Base-by-base conservation (phyloP, 1,140 invertebrate genomes). In the Asbolus verrucosus region DNA sequence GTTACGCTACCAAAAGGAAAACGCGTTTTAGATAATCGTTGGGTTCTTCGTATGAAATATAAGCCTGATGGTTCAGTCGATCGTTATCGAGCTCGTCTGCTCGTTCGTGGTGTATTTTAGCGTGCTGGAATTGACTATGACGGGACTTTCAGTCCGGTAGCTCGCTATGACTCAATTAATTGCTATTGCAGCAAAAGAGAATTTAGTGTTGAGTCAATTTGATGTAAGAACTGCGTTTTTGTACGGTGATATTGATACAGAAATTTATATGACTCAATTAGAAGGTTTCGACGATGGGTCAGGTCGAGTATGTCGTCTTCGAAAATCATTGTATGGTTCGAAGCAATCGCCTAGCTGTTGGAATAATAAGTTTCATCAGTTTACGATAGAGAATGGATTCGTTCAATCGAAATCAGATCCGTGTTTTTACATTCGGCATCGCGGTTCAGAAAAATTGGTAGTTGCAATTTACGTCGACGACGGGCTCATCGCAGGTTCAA, bases 231-330 rank as follows among this genome's bases (percentile, higher is more conserved):
- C 78, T 30, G 80, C 81, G 2, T 83, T 82, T 67, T 65, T 83
- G 1, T 70, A 84, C 77, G 82, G 78, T 5, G 60, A 76, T n/a
- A 50, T 85, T 14, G 65, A 83, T 13, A 82, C 84, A 74, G 73
- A 74, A 39, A 75, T 84, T 0, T 84, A 76, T 62, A 81, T 84
- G 77, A 46, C 76, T 27, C 75, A 79, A 66, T 81, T 82, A 9
- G 74, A 82, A 72, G 80, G 81, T 5, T 81, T 72, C 43, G 65
- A 76, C 2, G 72, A 75, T 65, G 38, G 65, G n/a, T 41, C 39
- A 36, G 31, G 46, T 27, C 41, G 70, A 46, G 77, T 79, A 11
- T 82, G 76, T 50, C 72, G 59, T 39, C 60, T 85, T 4, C n/a
- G n/a, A n/a, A n/a, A 72, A 80, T 3, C 78, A 78, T 11, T 84